phyloP scores from a whole-genome alignment of 2,797 vertebrate genomes.

The Brachyalestes nurse region DNA sequence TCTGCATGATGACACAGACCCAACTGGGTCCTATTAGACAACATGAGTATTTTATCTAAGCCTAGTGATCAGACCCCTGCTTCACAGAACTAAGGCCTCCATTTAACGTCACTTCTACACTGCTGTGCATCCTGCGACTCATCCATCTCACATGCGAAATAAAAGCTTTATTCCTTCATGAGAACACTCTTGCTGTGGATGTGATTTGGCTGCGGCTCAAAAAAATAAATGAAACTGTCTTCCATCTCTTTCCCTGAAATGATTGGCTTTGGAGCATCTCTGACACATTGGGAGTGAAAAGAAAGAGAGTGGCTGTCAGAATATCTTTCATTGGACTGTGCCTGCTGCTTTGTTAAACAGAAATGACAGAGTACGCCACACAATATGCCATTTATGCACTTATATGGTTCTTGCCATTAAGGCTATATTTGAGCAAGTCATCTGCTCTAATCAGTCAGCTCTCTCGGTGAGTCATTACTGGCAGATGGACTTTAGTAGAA shows the following conservation, averaged over 20 bases:
- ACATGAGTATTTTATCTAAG: constrained; percentile 2
- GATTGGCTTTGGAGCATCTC: constrained; percentile 66
- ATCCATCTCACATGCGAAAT: constrained; percentile 70
- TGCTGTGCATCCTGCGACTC: constrained; percentile 61
- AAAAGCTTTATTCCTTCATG: constrained; percentile 2
- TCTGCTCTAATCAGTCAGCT: constrained; percentile 24
- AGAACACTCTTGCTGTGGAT: constrained; percentile 21
- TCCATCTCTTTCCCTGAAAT: constrained; percentile 65
- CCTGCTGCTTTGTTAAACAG: constrained; percentile 19
- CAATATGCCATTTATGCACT: constrained; percentile 26
- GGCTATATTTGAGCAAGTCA: constrained; percentile 15
- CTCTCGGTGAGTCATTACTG: constrained; percentile 21
- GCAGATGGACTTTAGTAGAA: constrained; percentile 21
- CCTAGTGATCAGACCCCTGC: constrained; percentile 37
- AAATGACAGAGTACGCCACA: constrained; percentile 20
- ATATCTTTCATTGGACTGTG: constrained; percentile 13
- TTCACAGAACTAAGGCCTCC: constrained; percentile 41
- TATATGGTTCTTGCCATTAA: constrained; percentile 24
- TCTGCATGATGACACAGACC: neutral
- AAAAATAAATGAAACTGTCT: constrained; percentile 65
- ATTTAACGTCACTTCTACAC: constrained; percentile 49
- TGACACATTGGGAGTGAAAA: constrained; percentile 52
- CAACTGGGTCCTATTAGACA: neutral
- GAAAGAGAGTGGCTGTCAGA: constrained; percentile 40
- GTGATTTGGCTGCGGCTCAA: constrained; percentile 63